Evolutionary conservation across 1,140 invertebrate genomes (phyloP).

Genomic region (Nasonia vitripennis): DNA sequence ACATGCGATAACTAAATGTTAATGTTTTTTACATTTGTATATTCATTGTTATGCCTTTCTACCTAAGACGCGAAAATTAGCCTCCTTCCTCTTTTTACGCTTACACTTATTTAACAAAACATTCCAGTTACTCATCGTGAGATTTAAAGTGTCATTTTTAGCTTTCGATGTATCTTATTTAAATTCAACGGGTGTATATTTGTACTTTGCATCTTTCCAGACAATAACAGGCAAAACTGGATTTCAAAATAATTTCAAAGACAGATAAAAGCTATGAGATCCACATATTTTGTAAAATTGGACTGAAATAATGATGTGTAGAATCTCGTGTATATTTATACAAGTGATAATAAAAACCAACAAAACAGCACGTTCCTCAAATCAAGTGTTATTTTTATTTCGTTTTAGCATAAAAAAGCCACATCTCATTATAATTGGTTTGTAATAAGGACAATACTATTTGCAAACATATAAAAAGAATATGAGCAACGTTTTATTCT

Average conservation of each 20-base stretch:
- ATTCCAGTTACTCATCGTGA: neutral
- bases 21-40: slow-evolving; percentile 40
- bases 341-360: slow-evolving; percentile 40
- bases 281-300: slow-evolving; percentile 40
- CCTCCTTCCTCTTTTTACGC: neutral
- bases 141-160: neutral
- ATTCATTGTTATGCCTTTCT: slow-evolving; percentile 33
- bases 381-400: slow-evolving; percentile 25
- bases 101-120: neutral
- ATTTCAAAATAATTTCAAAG: slow-evolving; percentile 18
- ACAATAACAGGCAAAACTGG: slow-evolving; percentile 28
- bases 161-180: neutral
- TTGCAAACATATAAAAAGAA: no score
- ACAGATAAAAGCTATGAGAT: neutral
- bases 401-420: neutral
- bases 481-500: no score
- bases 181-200: neutral
- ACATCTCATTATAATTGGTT: no score
- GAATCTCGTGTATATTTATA: slow-evolving; percentile 52
- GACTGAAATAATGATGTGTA: slow-evolving; percentile 40
- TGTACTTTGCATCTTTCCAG: slow-evolving; percentile 29
- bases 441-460: no score
- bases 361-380: slow-evolving; percentile 22
- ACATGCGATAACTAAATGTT: slow-evolving; percentile 28
- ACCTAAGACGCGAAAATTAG: neutral